Conservation (phyloP, 2,888 invertebrate genomes). For the Pandemis corylana region DNA sequence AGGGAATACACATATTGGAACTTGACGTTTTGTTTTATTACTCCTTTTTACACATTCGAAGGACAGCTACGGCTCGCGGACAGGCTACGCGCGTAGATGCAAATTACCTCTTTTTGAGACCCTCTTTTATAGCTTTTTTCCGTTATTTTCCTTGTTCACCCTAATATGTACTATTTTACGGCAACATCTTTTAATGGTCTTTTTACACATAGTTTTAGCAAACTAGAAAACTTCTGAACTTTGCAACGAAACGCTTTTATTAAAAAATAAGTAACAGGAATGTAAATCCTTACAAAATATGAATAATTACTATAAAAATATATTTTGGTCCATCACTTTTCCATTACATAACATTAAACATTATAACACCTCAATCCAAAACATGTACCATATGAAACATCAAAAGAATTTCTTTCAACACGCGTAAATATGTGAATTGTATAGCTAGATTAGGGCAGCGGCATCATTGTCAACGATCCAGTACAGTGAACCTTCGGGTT, state of each 20-base stretch:
- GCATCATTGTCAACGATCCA: slow-evolving; percentile 87
- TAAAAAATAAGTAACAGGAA: slow-evolving; percentile 33
- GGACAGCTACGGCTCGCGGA: not conserved
- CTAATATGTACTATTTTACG: too few relatives aligned
- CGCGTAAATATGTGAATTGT: not conserved
- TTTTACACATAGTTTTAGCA: too few relatives aligned
- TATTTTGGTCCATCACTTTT: not conserved
- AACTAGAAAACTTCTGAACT: not conserved
- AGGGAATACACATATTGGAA: slow-evolving; percentile 81
- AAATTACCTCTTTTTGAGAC: too few relatives aligned
- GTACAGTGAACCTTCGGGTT: slow-evolving; percentile 88
- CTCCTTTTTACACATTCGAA: not conserved
- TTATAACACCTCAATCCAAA: not conserved
- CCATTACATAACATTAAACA: not conserved
- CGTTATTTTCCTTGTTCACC: too few relatives aligned
- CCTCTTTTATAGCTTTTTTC: too few relatives aligned
- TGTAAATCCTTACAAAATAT: slow-evolving; percentile 24
- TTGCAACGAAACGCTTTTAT: slow-evolving; percentile 11
- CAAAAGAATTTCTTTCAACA: not conserved
- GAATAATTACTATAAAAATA: slow-evolving; percentile 7
- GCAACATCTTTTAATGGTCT: too few relatives aligned
- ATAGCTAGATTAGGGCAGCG: slow-evolving; percentile 62
- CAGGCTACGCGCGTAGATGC: not conserved
- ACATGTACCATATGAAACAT: not conserved
- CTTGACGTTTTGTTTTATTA: slow-evolving; percentile 61